phyloP scores from a whole-genome alignment of 2,113 vertebrate genomes.

The Plecotus auritus region DNA sequence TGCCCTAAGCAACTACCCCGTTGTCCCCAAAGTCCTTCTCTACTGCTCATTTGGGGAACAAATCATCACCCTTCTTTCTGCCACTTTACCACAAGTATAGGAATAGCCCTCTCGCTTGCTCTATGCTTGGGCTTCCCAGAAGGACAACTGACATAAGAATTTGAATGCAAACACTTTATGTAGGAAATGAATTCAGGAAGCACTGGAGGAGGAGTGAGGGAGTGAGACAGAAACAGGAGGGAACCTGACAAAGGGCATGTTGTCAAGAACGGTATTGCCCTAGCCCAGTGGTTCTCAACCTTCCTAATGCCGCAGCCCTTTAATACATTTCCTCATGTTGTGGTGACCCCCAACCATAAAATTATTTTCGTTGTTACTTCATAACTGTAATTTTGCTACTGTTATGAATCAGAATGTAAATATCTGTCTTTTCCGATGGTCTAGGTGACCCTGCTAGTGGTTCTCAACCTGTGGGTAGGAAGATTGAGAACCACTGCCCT shows the following conservation, averaged over 20 bases:
- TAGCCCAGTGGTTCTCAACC: too few relatives aligned
- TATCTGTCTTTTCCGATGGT: too few relatives aligned
- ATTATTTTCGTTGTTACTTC: too few relatives aligned
- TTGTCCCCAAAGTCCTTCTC: neutral
- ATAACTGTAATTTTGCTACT: too few relatives aligned
- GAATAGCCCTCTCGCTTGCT: neutral
- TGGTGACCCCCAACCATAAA: too few relatives aligned
- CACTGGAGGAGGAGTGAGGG: neutral
- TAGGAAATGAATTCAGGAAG: neutral
- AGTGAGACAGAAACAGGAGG: neutral
- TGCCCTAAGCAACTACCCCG: neutral
- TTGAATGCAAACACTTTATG: neutral
- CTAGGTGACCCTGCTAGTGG: too few relatives aligned
- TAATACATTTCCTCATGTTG: too few relatives aligned
- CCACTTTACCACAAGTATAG: neutral
- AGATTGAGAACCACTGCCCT: too few relatives aligned
- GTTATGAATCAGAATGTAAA: too few relatives aligned
- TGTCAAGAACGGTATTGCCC: neutral
- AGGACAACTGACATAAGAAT: neutral
- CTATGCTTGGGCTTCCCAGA: neutral
- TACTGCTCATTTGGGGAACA: neutral
- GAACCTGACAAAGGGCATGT: fast-evolving
- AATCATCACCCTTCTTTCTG: neutral
- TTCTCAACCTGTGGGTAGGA: too few relatives aligned
- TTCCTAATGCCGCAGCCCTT: too few relatives aligned